These are phyloP conservation scores for Drosophila prosaltans DNA, from an alignment of 1,140 invertebrate species.

Conservation along the genomic window DNA sequence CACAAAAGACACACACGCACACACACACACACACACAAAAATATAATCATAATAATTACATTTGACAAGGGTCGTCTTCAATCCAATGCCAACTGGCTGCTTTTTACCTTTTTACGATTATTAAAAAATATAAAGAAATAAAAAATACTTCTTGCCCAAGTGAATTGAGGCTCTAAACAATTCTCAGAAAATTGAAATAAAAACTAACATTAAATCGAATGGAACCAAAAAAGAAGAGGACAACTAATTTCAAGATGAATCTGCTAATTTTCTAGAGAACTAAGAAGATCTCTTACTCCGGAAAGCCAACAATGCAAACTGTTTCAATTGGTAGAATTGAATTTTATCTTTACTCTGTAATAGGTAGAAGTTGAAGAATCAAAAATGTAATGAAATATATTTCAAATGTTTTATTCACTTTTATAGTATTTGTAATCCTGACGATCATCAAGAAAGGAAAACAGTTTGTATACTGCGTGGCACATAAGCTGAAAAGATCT, in stretches of 20 bases:
- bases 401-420: too few relatives aligned
- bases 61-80: slow-evolving; percentile 54
- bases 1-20: neutral
- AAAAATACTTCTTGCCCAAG: neutral
- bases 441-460: too few relatives aligned
- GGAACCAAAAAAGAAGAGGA: neutral
- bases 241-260: neutral
- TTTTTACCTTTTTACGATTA: slow-evolving; percentile 36
- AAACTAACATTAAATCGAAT: slow-evolving; percentile 2
- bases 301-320: too few relatives aligned
- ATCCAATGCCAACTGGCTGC: slow-evolving; percentile 2
- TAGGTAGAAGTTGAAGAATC: too few relatives aligned
- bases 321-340: too few relatives aligned
- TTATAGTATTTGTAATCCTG: too few relatives aligned
- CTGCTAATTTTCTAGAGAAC: too few relatives aligned
- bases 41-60: slow-evolving; percentile 46
- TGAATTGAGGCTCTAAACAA: slow-evolving; percentile 2
- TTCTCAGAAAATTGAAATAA: slow-evolving; percentile 6
- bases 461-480: too few relatives aligned
- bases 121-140: slow-evolving; percentile 1
- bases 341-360: too few relatives aligned
- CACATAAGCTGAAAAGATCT: too few relatives aligned
- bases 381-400: too few relatives aligned
- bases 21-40: neutral
- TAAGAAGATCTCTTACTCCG: too few relatives aligned